Evolutionary conservation across 2,113 vertebrate genomes (phyloP).

Genomic region (Lasiurus borealis): DNA sequence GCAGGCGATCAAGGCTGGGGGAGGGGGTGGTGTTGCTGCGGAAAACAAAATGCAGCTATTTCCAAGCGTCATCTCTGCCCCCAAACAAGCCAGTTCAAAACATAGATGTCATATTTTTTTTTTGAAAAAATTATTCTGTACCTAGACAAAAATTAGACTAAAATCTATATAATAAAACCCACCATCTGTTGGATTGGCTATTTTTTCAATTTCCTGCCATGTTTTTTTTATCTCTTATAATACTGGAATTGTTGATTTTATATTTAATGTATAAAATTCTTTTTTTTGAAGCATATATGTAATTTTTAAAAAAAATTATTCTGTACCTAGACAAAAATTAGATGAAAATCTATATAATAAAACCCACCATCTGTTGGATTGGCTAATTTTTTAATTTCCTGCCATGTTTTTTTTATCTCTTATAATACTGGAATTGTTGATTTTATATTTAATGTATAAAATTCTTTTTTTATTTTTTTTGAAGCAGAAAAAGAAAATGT

Average conservation of each 20-base stretch:
- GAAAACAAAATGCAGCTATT: background rate
- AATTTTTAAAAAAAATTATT: slow-evolving; percentile 6
- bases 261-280: slow-evolving; percentile 67
- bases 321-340: background rate
- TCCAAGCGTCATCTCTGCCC: background rate
- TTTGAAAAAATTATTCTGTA: background rate
- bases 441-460: slow-evolving; percentile 72
- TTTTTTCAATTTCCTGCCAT: slow-evolving; percentile 63
- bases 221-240: slow-evolving; percentile 72
- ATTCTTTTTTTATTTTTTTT: slow-evolving; percentile 50
- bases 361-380: background rate
- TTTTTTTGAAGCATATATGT: no score
- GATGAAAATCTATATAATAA: background rate
- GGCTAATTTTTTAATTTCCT: slow-evolving; percentile 44
- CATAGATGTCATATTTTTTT: background rate
- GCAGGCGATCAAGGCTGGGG: background rate
- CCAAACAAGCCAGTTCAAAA: background rate
- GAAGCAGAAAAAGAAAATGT: slow-evolving; percentile 67
- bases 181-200: background rate
- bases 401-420: slow-evolving; percentile 68
- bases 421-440: slow-evolving; percentile 52
- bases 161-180: background rate
- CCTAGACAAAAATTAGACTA: background rate
- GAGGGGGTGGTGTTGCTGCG: background rate
- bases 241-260: slow-evolving; percentile 51